phyloP scores from a whole-genome alignment of 2,113 vertebrate species.

The Orientallactaga bullata region DNA sequence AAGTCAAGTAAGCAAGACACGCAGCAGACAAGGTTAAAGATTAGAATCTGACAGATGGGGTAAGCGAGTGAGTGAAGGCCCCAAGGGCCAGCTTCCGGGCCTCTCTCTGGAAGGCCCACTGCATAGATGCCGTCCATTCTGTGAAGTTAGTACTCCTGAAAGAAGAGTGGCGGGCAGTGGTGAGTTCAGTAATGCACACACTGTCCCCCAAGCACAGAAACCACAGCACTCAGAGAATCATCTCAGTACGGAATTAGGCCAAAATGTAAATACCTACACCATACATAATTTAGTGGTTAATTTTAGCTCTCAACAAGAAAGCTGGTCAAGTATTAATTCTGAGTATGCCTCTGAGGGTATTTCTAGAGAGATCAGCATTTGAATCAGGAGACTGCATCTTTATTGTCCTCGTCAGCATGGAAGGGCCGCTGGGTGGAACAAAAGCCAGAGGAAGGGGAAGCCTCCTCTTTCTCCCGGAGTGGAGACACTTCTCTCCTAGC shows the following conservation, averaged over 20 bases:
- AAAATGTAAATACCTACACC: constrained; percentile 12
- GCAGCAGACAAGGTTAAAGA: background rate
- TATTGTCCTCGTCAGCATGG: background rate
- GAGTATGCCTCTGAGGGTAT: background rate
- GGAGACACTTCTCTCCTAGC: too few relatives aligned
- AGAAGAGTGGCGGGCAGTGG: background rate
- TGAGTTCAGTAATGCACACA: background rate
- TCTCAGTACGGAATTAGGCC: background rate
- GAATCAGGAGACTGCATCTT: background rate
- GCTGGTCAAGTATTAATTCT: background rate
- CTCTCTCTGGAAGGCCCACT: background rate
- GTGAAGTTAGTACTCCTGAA: background rate
- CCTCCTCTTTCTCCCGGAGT: background rate
- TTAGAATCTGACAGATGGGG: background rate
- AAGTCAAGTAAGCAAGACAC: background rate
- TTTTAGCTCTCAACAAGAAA: background rate
- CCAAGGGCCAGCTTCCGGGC: background rate
- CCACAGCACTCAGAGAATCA: constrained; percentile 16
- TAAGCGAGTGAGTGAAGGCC: background rate
- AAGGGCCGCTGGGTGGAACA: background rate
- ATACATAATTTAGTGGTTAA: background rate
- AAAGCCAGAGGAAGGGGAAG: background rate
- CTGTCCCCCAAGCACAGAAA: background rate
- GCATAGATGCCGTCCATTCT: background rate
- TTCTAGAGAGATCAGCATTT: background rate